Percentiles rank a stretch among this genome's conserved stretches.
Evolutionary conservation across 1,140 invertebrate species (phyloP).

Genomic region (Armadillidium nasatum): DNA sequence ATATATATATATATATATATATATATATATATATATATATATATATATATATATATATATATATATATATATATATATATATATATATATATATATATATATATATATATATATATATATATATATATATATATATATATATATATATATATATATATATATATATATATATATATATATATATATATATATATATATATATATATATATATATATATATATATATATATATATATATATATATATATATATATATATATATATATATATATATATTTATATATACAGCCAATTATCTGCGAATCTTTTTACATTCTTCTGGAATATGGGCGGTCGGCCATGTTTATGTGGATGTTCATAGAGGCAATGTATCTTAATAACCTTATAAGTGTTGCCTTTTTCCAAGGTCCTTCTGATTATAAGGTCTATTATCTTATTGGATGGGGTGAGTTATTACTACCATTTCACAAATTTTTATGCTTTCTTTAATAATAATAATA

Average conservation of each 20-base stretch:
- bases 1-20: too few relatives aligned
- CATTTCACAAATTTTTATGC: too few relatives aligned
- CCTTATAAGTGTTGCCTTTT: conserved; percentile 49
- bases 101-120: too few relatives aligned
- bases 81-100: too few relatives aligned
- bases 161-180: too few relatives aligned
- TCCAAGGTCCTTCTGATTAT: conserved; percentile 41
- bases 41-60: too few relatives aligned
- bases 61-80: too few relatives aligned
- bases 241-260: conserved; percentile 8
- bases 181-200: too few relatives aligned
- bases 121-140: too few relatives aligned
- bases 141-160: too few relatives aligned
- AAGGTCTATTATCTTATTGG: conserved; percentile 66
- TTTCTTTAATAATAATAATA: too few relatives aligned
- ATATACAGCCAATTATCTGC: conserved; percentile 49
- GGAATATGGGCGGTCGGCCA: conserved; percentile 58
- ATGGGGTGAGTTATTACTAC: conserved; percentile 58
- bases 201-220: neutral
- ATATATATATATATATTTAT: neutral
- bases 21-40: too few relatives aligned
- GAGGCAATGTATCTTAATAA: conserved; percentile 59
- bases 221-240: conserved; percentile 10
- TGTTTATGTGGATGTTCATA: conserved; percentile 62
- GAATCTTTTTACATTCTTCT: conserved; percentile 56